Base-by-base conservation (phyloP, 2,888 invertebrate species). In the Drosophila emarginata region DNA sequence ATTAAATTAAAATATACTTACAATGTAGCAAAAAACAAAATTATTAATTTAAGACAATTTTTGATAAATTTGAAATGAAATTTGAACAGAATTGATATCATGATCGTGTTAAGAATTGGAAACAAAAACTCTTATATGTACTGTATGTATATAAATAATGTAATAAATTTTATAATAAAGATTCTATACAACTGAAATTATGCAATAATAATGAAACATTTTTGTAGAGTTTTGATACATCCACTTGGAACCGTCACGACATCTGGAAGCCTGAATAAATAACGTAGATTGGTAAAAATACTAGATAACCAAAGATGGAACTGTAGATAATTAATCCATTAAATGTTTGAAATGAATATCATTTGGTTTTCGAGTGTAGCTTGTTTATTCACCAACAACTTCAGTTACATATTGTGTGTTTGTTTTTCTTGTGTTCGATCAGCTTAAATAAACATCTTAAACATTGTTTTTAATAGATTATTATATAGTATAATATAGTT, bases 351-450 rank as follows among this genome's bases (percentile, higher is more conserved):
- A 2, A 23, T 26, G 3, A 26, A 26, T 26, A 6, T 5, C 0
- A 26, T 26, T 26, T 26, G 26, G 57, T 57, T 69, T 61, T 40
- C 12, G 37, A 36, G 36, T 71, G 72, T 84, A 87, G 87, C 81
- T 87, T 87, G 71, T 87, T 83, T 83, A 83, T 83, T 83, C 83
- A 83, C 87, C 83, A 83, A 83, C 83, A 83, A 83, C 83, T 83
- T 83, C 79, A 87, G 81, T 84, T 87, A 87, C 87, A 83, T 86
- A 80, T 69, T 78, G 59, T 74, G 53, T 45, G 9, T 45, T 18
- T 72, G 51, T 61, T 72, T 67, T 73, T 70, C 40, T 60, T 61
- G 74, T 76, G 59, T 74, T 40, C 69, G 70, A 67, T 73, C 54
- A 54, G 54, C 54, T 36, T 54, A 53, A 54, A 54, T 54, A 36